A percentile compares a stretch with the other conserved stretches of the same genome.
Conservation (phyloP, 2,797 vertebrate genomes). For the Mus caroli region DNA sequence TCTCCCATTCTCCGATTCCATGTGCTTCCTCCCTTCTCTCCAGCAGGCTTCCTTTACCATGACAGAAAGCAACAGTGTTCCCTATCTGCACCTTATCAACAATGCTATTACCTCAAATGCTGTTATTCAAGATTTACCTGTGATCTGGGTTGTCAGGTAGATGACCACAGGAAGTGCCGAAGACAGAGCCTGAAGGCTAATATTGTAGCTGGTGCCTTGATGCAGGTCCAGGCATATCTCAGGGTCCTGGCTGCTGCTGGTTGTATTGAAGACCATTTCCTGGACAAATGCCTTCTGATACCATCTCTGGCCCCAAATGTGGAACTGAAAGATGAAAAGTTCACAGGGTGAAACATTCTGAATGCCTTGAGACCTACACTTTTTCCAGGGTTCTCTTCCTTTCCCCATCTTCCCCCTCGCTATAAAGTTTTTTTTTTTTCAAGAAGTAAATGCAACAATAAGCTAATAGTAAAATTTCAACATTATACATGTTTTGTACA, state of each 20-base stretch:
- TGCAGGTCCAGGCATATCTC: conserved; percentile 93
- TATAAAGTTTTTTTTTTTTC: conserved; percentile 16
- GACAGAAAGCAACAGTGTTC: neutral
- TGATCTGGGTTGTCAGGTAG: conserved; percentile 86
- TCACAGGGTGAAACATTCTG: neutral
- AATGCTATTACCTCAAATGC: conserved; percentile 33
- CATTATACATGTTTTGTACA: neutral
- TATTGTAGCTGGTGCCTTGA: conserved; percentile 94
- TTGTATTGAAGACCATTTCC: conserved; percentile 87
- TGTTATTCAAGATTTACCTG: conserved; percentile 83
- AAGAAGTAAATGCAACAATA: conserved; percentile 13
- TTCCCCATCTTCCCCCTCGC: neutral
- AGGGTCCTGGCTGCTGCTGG: conserved; percentile 87
- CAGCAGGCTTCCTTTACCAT: neutral
- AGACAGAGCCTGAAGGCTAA: conserved; percentile 91
- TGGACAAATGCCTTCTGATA: conserved; percentile 92
- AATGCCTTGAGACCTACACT: neutral
- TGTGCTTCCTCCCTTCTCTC: neutral
- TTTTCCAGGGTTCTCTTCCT: neutral
- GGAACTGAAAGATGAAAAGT: conserved; percentile 89
- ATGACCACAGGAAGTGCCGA: conserved; percentile 88
- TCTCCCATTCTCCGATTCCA: neutral
- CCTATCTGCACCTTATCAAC: neutral
- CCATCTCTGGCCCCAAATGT: conserved; percentile 91
- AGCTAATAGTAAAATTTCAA: neutral